Percentiles rank a stretch among this genome's conserved stretches.
These are phyloP conservation scores for Callosobruchus maculatus DNA, from an alignment of 2,888 invertebrate genomes.

Conservation along the genomic window DNA sequence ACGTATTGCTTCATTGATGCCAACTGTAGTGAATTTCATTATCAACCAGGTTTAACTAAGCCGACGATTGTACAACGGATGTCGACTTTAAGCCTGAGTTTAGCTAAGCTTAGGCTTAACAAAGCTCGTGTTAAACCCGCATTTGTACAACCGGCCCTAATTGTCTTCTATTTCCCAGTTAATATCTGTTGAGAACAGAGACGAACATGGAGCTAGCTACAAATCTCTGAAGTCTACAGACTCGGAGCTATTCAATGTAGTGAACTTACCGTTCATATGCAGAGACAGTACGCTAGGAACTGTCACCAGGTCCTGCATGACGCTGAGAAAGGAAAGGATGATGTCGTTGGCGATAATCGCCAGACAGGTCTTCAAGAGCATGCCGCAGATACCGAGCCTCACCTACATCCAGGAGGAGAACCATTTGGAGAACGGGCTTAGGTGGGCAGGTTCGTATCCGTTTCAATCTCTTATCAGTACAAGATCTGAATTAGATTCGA, in stretches of 20 bases:
- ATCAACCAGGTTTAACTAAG: too few species aligned
- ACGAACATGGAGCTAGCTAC: conserved; percentile 12
- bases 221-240: conserved; percentile 24
- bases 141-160: too few species aligned
- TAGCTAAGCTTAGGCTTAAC: too few species aligned
- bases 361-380: conserved; percentile 21
- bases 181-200: conserved; percentile 23
- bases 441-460: neutral
- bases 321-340: conserved; percentile 12
- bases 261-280: conserved; percentile 15
- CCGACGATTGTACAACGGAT: too few species aligned
- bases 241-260: conserved; percentile 24
- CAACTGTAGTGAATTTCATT: too few species aligned
- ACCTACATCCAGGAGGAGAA: conserved; percentile 22
- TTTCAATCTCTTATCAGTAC: too few species aligned
- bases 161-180: conserved; percentile 4
- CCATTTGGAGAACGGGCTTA: conserved; percentile 5
- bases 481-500: too few species aligned
- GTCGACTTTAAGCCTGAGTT: too few species aligned
- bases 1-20: too few species aligned
- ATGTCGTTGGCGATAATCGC: conserved; percentile 14
- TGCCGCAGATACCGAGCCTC: conserved; percentile 27
- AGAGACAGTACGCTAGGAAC: conserved; percentile 11
- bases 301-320: conserved; percentile 16
- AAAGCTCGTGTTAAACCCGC: too few species aligned